Conservation (phyloP, 2,888 invertebrate genomes). For the Listrodromus nycthemerus region DNA sequence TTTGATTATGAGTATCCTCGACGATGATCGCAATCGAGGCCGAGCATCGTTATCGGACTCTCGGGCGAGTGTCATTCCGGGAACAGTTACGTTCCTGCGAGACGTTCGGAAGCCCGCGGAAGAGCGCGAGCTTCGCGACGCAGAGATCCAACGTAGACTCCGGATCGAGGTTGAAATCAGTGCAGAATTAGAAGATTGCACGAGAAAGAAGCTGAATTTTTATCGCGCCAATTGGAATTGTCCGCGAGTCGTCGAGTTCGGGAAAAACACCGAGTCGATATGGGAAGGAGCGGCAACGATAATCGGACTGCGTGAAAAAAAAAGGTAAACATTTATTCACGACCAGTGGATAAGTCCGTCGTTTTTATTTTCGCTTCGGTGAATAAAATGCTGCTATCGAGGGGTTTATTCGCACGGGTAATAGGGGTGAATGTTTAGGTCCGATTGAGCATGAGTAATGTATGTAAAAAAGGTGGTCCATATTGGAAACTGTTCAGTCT, state of each 20-base stretch:
- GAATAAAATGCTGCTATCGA: not conserved
- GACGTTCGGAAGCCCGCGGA: not conserved
- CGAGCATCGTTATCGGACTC: not conserved
- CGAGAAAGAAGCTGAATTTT: not conserved
- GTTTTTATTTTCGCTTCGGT: not conserved
- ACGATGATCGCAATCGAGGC: not conserved
- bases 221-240: too few relatives aligned
- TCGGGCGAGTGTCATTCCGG: not conserved
- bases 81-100: not conserved
- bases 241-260: not conserved
- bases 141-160: not conserved
- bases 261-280: not conserved
- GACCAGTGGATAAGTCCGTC: not conserved
- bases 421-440: not conserved
- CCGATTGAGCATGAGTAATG: not conserved
- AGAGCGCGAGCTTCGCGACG: not conserved
- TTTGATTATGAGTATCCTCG: not conserved
- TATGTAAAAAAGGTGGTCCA: too few relatives aligned
- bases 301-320: not conserved
- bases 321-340: not conserved
- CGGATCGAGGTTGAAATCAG: not conserved
- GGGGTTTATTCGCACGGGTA: not conserved
- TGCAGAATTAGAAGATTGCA: not conserved
- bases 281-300: not conserved
- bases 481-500: too few relatives aligned